Conservation (phyloP, 2,797 vertebrate species). For the Pantherophis alleghaniensis region DNA sequence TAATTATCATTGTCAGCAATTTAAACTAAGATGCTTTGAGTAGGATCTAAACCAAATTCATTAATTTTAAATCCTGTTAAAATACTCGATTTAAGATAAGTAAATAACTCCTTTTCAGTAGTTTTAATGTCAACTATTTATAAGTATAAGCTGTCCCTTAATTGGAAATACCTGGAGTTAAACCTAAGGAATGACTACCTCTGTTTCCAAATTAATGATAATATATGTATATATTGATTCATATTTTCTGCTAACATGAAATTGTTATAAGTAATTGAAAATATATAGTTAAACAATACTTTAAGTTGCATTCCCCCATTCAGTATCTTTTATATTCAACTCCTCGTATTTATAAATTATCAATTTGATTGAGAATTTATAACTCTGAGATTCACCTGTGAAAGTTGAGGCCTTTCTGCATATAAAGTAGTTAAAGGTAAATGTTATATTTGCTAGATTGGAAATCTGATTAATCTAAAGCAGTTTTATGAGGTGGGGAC, state of each 20-base stretch:
- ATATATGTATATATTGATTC: not conserved
- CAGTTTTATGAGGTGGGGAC: not conserved
- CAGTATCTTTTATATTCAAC: not conserved
- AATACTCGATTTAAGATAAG: not conserved
- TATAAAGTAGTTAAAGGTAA: not conserved
- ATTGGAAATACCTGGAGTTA: not conserved
- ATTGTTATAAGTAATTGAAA: not conserved
- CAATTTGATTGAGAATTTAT: not conserved
- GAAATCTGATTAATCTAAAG: not conserved
- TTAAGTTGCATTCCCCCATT: not conserved
- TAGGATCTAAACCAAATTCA: not conserved
- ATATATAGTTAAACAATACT: not conserved
- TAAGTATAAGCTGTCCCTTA: not conserved
- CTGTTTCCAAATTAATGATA: not conserved
- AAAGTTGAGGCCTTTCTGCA: not conserved
- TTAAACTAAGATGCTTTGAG: not conserved
- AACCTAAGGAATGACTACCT: not conserved
- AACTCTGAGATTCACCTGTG: not conserved
- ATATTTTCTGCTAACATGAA: not conserved
- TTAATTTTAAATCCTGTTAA: not conserved
- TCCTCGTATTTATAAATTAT: not conserved
- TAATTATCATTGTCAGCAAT: not conserved
- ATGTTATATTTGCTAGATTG: not conserved
- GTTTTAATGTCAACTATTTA: not conserved
- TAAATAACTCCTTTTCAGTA: not conserved